A percentile compares a stretch with the other conserved stretches of the same genome.
These are phyloP conservation scores for Yoshiicerus persimilis DNA, from an alignment of 1,140 invertebrate genomes.

Conservation along the genomic window DNA sequence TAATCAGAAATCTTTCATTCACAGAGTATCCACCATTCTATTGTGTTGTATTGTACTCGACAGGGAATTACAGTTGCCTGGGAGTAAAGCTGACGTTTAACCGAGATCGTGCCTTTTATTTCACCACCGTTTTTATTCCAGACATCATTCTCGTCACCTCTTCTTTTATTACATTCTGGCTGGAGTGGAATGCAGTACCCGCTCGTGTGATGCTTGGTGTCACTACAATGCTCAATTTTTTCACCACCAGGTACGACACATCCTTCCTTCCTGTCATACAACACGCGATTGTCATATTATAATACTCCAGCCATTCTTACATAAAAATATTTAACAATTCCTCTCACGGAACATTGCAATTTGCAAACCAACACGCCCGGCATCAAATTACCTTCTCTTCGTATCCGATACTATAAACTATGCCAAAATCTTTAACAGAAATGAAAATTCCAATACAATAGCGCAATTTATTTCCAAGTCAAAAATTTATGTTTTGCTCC, in stretches of 20 bases:
- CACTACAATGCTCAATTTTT: slow-evolving; percentile 96
- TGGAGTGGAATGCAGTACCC: slow-evolving; percentile 94
- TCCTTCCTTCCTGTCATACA: background rate
- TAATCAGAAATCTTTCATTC: background rate
- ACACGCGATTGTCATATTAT: background rate
- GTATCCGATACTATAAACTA: too few relatives aligned
- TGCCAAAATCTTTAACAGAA: background rate
- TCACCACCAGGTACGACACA: slow-evolving; percentile 69
- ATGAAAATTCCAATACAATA: background rate
- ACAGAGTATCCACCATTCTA: background rate
- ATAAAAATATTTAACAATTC: background rate
- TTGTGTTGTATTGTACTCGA: background rate
- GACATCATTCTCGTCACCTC: slow-evolving; percentile 92
- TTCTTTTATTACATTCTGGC: slow-evolving; percentile 92
- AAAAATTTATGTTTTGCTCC: too few relatives aligned
- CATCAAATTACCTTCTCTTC: background rate
- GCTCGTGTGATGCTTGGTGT: slow-evolving; percentile 68
- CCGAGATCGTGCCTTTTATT: slow-evolving; percentile 91
- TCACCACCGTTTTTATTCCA: slow-evolving; percentile 93
- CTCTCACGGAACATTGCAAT: background rate
- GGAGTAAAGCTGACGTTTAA: slow-evolving; percentile 88
- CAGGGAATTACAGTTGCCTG: slow-evolving; percentile 92
- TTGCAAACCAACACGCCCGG: background rate
- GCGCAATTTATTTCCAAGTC: background rate
- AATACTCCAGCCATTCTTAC: background rate